These are phyloP conservation scores for Agrypnus murinus DNA, from an alignment of 2,888 invertebrate genomes.

Conservation along the genomic window DNA sequence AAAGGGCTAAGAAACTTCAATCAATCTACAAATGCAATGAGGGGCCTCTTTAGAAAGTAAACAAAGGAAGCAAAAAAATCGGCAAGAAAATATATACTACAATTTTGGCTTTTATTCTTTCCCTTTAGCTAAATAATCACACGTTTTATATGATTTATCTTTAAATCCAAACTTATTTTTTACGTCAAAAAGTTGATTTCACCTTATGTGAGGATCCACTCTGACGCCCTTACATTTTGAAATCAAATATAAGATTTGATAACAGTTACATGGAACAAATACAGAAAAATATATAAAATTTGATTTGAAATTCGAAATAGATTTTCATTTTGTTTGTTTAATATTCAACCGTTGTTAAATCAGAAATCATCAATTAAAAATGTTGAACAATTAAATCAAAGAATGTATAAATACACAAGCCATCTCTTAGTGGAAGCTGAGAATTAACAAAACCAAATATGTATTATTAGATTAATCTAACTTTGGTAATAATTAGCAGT, in stretches of 20 bases:
- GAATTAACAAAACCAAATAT: too few species aligned
- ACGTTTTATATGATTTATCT: conserved; percentile 2
- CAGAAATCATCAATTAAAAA: too few species aligned
- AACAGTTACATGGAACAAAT: neutral
- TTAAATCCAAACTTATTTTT: conserved; percentile 11
- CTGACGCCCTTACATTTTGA: neutral
- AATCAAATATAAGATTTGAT: too few species aligned
- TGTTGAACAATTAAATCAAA: too few species aligned
- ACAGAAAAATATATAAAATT: neutral
- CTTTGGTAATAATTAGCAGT: too few species aligned
- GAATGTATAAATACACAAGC: too few species aligned
- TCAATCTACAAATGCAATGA: neutral
- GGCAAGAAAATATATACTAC: neutral
- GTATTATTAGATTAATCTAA: too few species aligned
- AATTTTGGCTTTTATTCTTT: neutral
- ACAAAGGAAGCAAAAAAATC: neutral
- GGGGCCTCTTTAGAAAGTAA: conserved; percentile 1
- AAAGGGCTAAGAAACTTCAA: neutral
- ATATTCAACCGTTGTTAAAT: too few species aligned
- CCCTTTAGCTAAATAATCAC: neutral
- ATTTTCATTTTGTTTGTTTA: too few species aligned
- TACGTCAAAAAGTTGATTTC: conserved; percentile 4
- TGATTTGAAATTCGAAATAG: neutral
- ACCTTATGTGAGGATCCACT: too few species aligned
- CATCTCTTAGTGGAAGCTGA: too few species aligned